Evolutionary conservation across 2,113 vertebrate genomes (phyloP).

Genomic region (Neodon shergylaensis): DNA sequence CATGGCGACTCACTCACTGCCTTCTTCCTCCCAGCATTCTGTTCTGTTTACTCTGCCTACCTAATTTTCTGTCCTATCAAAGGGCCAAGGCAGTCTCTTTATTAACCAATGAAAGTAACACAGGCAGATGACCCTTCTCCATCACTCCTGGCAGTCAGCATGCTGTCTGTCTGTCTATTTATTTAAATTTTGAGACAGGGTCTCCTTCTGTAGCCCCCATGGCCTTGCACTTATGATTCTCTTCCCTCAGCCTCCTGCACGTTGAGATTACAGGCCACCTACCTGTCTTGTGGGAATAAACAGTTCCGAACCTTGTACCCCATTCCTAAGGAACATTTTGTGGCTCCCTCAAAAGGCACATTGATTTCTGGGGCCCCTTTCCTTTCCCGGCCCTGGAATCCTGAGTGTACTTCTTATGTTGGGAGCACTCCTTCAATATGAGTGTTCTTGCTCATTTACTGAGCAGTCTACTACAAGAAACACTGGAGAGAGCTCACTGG

Average conservation of each 20-base stretch:
- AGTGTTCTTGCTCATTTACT: slow-evolving; percentile 7
- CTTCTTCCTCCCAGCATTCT: no score
- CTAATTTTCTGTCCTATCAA: no score
- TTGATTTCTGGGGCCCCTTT: background rate
- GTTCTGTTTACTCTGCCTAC: no score
- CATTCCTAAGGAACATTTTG: background rate
- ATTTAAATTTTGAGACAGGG: background rate
- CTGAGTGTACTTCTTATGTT: background rate
- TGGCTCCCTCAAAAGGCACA: background rate
- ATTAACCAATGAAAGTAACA: no score
- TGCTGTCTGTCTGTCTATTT: no score
- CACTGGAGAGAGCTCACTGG: background rate
- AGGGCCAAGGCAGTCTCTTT: no score
- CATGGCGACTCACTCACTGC: no score
- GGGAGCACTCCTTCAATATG: slow-evolving; percentile 7
- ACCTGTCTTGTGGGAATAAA: background rate
- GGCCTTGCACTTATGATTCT: background rate
- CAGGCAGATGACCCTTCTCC: no score
- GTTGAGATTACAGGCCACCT: background rate
- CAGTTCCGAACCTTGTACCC: background rate
- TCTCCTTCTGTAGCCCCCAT: background rate
- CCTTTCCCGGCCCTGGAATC: background rate
- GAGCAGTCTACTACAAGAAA: slow-evolving; percentile 26
- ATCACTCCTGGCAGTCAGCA: background rate
- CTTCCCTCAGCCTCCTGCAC: background rate